phyloP scores from a whole-genome alignment of 2,113 vertebrate species.

The Daubentonia madagascariensis region DNA sequence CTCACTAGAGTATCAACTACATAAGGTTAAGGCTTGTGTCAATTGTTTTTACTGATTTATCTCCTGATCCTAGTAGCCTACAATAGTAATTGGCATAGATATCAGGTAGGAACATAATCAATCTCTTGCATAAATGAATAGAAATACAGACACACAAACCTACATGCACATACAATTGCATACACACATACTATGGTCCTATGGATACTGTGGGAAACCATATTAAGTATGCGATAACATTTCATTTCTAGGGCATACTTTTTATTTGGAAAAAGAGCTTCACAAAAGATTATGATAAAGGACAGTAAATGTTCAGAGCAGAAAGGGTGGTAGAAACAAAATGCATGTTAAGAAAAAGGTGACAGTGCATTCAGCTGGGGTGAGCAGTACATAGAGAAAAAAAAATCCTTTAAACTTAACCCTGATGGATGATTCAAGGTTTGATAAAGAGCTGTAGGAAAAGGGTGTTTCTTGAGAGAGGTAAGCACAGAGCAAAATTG shows the following conservation, averaged over 20 bases:
- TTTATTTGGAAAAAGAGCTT: background rate
- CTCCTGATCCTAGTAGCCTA: background rate
- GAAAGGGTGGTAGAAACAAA: background rate
- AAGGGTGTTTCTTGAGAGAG: background rate
- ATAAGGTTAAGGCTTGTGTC: background rate
- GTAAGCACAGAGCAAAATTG: background rate
- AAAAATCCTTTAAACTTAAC: background rate
- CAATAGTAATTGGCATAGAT: background rate
- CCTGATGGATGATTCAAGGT: background rate
- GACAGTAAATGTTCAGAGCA: background rate
- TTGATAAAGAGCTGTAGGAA: background rate
- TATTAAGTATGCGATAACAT: background rate
- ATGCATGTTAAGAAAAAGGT: background rate
- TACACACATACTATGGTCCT: too few relatives aligned
- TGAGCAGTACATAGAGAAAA: background rate
- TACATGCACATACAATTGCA: fast-evolving
- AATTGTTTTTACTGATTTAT: background rate
- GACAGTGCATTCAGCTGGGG: background rate
- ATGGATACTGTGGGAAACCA: background rate
- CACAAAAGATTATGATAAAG: background rate
- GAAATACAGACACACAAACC: background rate
- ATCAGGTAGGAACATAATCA: background rate
- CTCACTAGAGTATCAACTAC: background rate
- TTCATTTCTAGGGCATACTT: background rate
- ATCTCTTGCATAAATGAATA: background rate